Evolutionary conservation across 2,888 invertebrate species (phyloP).

Genomic region (Trypoxylon attenuatum): DNA sequence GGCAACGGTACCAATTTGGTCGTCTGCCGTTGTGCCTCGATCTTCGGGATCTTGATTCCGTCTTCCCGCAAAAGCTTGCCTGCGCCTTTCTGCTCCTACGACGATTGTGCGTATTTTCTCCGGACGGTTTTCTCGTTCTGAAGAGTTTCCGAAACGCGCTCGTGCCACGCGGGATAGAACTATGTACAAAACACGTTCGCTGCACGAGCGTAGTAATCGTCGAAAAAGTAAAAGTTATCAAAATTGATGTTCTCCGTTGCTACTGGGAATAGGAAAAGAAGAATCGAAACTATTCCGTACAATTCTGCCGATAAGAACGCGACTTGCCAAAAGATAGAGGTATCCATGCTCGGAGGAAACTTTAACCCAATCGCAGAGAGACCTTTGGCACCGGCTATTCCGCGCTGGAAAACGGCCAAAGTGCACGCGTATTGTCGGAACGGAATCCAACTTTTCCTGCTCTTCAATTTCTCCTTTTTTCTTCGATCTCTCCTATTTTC

Average conservation of each 20-base stretch:
- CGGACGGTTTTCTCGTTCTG: neutral
- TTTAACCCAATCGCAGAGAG: conserved; percentile 9
- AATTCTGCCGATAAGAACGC: conserved; percentile 2
- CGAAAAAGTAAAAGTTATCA: conserved; percentile 33
- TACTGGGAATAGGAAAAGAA: conserved; percentile 6
- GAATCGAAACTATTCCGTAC: neutral
- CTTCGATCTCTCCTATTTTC: too few species aligned
- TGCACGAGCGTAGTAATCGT: conserved; percentile 11
- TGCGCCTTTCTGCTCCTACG: neutral
- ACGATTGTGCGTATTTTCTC: neutral
- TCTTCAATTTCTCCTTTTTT: conserved; percentile 4
- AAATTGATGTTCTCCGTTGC: conserved; percentile 11
- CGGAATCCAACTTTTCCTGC: conserved; percentile 2
- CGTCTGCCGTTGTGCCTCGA: too few species aligned
- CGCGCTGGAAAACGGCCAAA: conserved; percentile 24
- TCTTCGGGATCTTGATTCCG: too few species aligned
- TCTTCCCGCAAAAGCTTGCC: too few species aligned
- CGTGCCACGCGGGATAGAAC: neutral
- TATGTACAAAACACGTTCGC: conserved; percentile 21
- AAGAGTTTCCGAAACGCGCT: neutral
- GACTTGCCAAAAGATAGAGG: too few species aligned
- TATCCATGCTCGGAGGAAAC: conserved; percentile 6
- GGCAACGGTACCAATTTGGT: too few species aligned
- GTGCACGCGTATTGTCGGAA: neutral
- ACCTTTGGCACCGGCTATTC: conserved; percentile 22